Percentiles rank a stretch among this genome's conserved stretches.
Evolutionary conservation across 2,113 vertebrate genomes (phyloP).

Genomic region (Malurus elegans): DNA sequence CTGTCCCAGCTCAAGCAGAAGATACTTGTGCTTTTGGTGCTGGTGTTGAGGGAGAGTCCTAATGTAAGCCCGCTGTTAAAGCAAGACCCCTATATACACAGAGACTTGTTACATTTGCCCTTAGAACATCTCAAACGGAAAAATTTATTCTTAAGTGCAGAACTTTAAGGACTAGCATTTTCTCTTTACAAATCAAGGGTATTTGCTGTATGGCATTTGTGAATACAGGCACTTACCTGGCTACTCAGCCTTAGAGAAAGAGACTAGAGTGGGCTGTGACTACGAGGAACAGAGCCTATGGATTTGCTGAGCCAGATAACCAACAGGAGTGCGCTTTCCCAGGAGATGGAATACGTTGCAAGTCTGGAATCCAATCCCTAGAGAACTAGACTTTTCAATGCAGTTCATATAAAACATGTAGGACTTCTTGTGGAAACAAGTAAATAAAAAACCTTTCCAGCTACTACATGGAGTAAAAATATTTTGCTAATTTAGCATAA

Average conservation of each 20-base stretch:
- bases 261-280: not conserved
- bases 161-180: not conserved
- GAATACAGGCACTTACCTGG: not conserved
- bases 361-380: not conserved
- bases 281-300: not conserved
- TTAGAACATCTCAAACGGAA: not conserved
- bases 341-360: not conserved
- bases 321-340: not conserved
- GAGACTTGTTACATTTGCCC: not conserved
- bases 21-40: slow-evolving; percentile 49
- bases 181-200: not conserved
- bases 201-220: not conserved
- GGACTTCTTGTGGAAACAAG: slow-evolving; percentile 18
- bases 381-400: not conserved
- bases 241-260: not conserved
- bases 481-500: slow-evolving; percentile 34
- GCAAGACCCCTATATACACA: not conserved
- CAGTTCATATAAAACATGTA: slow-evolving; percentile 6
- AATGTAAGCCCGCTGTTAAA: not conserved
- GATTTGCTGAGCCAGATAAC: not conserved
- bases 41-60: not conserved
- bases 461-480: slow-evolving; percentile 29
- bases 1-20: not conserved
- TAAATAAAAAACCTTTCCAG: slow-evolving; percentile 29
- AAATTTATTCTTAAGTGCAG: not conserved